Evolutionary conservation across 2,797 vertebrate genomes (phyloP).

Genomic region (Eidolon dupreanum): DNA sequence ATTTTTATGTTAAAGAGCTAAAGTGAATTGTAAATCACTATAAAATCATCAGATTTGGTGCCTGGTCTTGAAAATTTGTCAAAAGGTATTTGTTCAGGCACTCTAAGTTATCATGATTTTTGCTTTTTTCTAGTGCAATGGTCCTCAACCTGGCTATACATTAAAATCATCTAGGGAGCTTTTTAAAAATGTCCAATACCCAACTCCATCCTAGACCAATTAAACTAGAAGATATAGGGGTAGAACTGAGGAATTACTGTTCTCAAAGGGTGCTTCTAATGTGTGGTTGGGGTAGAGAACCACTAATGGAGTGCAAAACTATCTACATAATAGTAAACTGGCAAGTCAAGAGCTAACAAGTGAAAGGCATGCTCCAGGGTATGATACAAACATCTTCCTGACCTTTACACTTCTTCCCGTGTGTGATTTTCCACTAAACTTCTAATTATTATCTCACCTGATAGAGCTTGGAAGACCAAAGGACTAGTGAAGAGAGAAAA

Average conservation of each 20-base stretch:
- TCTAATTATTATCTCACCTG: constrained; percentile 33
- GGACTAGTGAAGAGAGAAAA: constrained; percentile 30
- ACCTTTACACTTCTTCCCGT: background rate
- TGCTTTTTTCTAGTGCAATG: background rate
- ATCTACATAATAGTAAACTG: background rate
- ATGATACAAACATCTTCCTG: background rate
- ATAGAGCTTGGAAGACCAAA: constrained; percentile 18
- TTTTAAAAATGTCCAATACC: background rate
- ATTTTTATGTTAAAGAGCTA: background rate
- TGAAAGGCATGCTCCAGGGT: background rate
- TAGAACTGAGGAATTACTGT: background rate
- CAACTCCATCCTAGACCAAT: background rate
- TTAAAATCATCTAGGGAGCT: background rate
- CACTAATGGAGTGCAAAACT: background rate
- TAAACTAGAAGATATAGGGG: constrained; percentile 24
- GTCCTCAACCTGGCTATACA: background rate
- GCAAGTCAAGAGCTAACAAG: background rate
- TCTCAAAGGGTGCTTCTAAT: background rate
- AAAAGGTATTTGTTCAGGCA: background rate
- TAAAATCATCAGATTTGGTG: background rate
- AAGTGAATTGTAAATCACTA: background rate
- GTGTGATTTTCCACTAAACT: background rate
- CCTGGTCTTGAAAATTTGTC: background rate
- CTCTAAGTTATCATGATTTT: constrained; percentile 33
- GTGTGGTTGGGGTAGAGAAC: background rate